phyloP scores from a whole-genome alignment of 2,888 invertebrate species.

The Stenotaenia linearis region DNA sequence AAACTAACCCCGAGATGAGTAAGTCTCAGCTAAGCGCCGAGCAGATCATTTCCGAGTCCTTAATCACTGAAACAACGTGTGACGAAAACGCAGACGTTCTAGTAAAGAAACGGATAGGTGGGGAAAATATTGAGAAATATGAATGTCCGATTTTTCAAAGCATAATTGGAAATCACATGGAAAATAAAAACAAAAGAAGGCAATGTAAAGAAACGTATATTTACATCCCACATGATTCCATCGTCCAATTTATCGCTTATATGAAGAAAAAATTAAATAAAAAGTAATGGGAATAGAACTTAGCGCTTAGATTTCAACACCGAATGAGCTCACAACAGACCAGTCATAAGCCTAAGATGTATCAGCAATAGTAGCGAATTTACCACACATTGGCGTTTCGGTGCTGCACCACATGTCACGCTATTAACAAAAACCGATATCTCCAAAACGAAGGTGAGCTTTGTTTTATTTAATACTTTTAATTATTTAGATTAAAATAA shows the following conservation, averaged over 20 bases:
- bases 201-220: background rate
- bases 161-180: background rate
- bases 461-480: background rate
- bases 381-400: background rate
- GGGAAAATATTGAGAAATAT: background rate
- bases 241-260: background rate
- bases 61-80: constrained; percentile 6
- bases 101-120: background rate
- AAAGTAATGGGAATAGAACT: background rate
- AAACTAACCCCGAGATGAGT: constrained; percentile 15
- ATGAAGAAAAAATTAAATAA: background rate
- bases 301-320: background rate
- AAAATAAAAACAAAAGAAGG: no score
- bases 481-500: no score
- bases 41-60: background rate
- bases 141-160: background rate
- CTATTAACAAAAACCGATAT: background rate
- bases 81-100: background rate
- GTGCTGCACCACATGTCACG: constrained; percentile 12
- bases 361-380: background rate
- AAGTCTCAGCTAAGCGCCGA: constrained; percentile 10
- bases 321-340: background rate
- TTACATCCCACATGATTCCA: constrained; percentile 1
- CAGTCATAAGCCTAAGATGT: background rate
- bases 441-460: background rate